Evolutionary conservation across 2,797 vertebrate genomes (phyloP).

Genomic region (Lemur catta): DNA sequence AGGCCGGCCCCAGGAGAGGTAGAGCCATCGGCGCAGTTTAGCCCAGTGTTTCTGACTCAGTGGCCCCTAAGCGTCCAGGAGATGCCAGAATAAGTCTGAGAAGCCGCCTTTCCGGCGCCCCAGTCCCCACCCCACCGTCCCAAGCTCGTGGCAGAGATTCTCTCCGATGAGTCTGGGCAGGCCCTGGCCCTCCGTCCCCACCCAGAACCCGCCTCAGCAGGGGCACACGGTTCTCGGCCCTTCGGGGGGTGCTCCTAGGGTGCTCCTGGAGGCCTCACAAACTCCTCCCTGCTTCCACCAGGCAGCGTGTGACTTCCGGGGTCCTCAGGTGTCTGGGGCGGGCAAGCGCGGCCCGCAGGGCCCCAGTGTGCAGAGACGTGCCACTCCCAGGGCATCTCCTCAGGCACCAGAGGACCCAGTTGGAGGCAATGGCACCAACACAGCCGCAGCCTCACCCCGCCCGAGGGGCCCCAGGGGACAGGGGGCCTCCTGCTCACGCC

Average conservation of each 20-base stretch:
- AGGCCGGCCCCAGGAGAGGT: too few species aligned
- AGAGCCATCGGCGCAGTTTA: too few species aligned
- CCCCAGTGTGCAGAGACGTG: too few species aligned
- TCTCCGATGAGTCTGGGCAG: not conserved
- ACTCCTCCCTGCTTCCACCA: not conserved
- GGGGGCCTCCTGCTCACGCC: not conserved
- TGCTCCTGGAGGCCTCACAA: too few species aligned
- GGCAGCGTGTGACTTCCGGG: not conserved
- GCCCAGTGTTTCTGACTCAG: not conserved
- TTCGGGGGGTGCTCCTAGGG: not conserved
- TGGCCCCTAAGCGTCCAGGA: not conserved
- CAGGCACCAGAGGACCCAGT: not conserved
- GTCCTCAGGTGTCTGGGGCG: not conserved
- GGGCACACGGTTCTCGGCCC: not conserved
- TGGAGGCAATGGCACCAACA: not conserved
- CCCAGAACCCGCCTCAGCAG: not conserved
- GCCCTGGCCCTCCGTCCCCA: not conserved
- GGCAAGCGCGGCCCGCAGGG: too few species aligned
- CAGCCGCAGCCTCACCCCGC: fast-evolving
- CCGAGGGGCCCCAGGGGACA: not conserved
- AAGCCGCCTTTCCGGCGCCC: not conserved
- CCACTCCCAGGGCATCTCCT: not conserved
- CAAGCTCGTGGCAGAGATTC: too few species aligned
- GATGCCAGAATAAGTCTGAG: not conserved
- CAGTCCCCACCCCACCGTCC: too few species aligned